Base-by-base conservation (phyloP, 2,888 invertebrate species). In the Drosophila leonis region DNA sequence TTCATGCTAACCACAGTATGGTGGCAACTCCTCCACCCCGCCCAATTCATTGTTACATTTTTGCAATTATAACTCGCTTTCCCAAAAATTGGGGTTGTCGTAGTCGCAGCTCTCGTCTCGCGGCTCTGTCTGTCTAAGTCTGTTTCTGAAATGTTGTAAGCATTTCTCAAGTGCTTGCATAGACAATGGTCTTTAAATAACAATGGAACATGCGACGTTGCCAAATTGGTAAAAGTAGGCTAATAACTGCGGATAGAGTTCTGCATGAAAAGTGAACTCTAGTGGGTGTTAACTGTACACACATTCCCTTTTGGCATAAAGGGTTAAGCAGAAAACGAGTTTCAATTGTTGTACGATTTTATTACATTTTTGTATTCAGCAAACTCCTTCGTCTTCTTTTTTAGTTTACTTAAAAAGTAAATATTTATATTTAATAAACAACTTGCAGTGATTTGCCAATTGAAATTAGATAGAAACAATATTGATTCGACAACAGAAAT, bases 61-160 rank as follows among this genome's bases (percentile, higher is more conserved):
- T 71, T 71, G 83, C 83, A 82, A 80, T 82, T 82, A 82, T 82
- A 83, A 69, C 83, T 72, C 78, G 72, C 68, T 75, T 71, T 65
- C 49, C 54, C 54, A 54, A 46, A 71, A 78, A 75, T 74, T 66
- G 65, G 78, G 75, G 73, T 64, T 73, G 77, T 60, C 56, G 62
- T 60, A 61, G 72, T 65, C 62, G 49, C 65, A 70, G 37, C 37
- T 55, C 35, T 42, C 62, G 24, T 37, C n/a, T 24, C 24, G 24
- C 24, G 4, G 55, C 55, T 29, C 56, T 15, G 8, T 44, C 44
- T 44, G 24, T 44, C 48, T 27, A 35, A 48, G 56, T 73, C 82
- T 83, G 83, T 82, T 82, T 78, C 59, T 80, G 83, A 82, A 72
- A 76, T 63, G 72, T 60, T 81, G 74, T 81, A 72, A 83, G 82